Conservation (phyloP, 2,888 invertebrate species). For the Harpalus rubripes region DNA sequence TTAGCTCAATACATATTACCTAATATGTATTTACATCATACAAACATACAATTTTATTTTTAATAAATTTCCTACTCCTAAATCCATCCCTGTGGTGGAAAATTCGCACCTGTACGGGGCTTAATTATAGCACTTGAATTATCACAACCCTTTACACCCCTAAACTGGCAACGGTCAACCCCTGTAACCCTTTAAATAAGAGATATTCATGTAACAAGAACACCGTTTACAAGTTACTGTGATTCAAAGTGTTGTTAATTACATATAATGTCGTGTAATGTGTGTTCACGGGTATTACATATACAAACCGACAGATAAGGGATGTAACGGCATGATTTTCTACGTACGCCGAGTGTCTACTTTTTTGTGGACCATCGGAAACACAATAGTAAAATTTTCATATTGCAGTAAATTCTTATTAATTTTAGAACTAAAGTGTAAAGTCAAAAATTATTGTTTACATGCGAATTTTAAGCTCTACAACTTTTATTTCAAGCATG, state of each 20-base stretch:
- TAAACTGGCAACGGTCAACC: not conserved
- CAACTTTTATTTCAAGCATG: no score
- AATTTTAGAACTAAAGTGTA: no score
- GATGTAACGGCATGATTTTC: not conserved
- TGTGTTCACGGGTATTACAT: not conserved
- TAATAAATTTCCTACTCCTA: not conserved
- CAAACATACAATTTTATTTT: no score
- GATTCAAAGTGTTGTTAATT: not conserved
- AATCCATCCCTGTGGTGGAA: not conserved
- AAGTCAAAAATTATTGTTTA: no score
- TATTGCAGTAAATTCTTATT: no score
- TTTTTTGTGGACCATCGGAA: no score
- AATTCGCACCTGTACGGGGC: not conserved
- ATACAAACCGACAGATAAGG: not conserved
- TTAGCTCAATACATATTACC: no score
- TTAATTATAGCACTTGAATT: slow-evolving; percentile 7
- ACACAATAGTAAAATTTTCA: no score
- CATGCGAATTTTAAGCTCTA: no score
- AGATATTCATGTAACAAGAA: not conserved
- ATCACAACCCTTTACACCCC: not conserved
- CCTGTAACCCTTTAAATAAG: not conserved
- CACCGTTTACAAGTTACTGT: not conserved
- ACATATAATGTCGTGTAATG: not conserved
- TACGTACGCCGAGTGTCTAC: not conserved
- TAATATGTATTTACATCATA: no score